phyloP scores from a whole-genome alignment of 2,797 vertebrate species.

The Gymnopithys bicolor region DNA sequence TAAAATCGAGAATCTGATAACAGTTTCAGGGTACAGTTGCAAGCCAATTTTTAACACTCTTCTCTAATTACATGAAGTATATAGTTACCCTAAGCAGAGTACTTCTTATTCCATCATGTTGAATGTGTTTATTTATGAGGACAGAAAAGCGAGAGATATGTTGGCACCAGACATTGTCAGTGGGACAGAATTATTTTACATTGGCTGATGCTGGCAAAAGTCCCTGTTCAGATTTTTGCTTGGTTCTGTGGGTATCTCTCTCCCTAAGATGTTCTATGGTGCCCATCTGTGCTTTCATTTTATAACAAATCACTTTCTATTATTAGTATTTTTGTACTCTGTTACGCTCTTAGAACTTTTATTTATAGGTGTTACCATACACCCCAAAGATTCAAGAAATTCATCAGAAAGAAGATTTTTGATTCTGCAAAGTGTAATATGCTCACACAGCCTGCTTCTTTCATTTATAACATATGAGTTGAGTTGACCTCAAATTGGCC shows the following conservation, averaged over 20 bases:
- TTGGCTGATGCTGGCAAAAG: neutral
- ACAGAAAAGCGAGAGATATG: neutral
- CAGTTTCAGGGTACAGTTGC: neutral
- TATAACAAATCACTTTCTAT: neutral
- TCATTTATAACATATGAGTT: neutral
- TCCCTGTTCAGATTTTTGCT: neutral
- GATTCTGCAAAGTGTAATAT: neutral
- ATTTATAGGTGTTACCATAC: neutral
- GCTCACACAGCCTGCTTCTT: neutral
- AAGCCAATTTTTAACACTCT: neutral
- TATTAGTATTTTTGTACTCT: neutral
- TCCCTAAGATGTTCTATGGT: neutral
- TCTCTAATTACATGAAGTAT: neutral
- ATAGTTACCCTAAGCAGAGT: neutral
- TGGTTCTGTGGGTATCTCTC: neutral
- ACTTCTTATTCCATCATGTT: neutral
- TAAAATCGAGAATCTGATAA: conserved; percentile 16
- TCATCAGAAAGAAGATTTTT: neutral
- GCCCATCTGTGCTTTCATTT: neutral
- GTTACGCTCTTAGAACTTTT: neutral
- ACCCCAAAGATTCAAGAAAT: neutral
- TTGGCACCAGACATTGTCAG: neutral
- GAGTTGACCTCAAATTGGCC: neutral
- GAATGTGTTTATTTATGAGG: conserved; percentile 8
- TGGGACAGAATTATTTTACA: neutral